Conservation (phyloP, 2,888 invertebrate species). For the Stenolophus ochropezus region DNA sequence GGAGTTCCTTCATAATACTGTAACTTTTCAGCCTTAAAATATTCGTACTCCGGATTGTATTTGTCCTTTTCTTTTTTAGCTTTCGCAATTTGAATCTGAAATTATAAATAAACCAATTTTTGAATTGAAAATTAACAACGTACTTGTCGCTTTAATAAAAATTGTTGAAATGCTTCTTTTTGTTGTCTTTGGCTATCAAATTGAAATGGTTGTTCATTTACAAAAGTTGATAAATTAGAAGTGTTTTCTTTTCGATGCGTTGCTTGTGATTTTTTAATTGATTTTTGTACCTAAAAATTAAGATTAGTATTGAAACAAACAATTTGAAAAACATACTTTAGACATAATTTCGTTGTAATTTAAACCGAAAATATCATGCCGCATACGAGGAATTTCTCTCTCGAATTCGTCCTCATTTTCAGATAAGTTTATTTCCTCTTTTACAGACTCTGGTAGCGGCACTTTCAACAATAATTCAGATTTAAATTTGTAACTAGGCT, state of each 20-base stretch:
- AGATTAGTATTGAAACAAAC: no score
- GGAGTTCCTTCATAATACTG: conserved; percentile 36
- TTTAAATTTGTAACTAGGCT: no score
- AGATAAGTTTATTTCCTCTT: no score
- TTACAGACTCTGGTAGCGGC: no score
- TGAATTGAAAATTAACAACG: background rate
- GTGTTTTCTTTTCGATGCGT: conserved; percentile 64
- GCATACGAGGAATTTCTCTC: no score
- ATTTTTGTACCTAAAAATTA: conserved; percentile 69
- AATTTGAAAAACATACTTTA: no score
- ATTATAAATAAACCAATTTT: background rate
- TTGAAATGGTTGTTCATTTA: conserved; percentile 66
- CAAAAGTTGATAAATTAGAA: conserved; percentile 59
- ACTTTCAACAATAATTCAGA: no score
- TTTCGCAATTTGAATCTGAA: conserved; percentile 66
- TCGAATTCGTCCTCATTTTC: no score
- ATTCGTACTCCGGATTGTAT: conserved; percentile 66
- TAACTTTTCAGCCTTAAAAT: conserved; percentile 67
- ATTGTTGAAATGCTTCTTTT: conserved; percentile 75
- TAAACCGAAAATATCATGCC: no score
- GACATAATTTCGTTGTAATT: no score
- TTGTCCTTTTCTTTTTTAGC: conserved; percentile 65
- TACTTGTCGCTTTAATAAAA: conserved; percentile 76
- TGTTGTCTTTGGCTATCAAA: conserved; percentile 70
- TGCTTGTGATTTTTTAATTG: conserved; percentile 68